Evolutionary conservation across 2,113 vertebrate species (phyloP), one percentile per base, ranked within the genome.

Genomic region (Penelope pileata): DNA sequence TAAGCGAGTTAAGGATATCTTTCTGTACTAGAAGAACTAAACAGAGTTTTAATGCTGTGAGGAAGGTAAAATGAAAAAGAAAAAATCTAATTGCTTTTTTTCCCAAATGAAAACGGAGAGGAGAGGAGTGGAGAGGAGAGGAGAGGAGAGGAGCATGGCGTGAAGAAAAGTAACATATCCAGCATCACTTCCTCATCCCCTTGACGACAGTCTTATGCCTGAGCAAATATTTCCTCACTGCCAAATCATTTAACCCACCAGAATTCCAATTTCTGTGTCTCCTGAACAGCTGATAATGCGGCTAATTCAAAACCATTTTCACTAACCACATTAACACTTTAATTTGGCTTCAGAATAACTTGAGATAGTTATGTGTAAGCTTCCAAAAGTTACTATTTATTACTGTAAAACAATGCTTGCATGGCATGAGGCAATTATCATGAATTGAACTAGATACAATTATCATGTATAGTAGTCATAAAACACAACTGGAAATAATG

Each of bases 281-380:
- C 68, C 56, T 69, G 42, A 88, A 53, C 6, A 88, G 59, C 18
- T 74, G 81, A 83, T 70, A 48, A 60, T 26, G 12, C n/a, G n/a
- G 23, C 17, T 79, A 70, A 88, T 54, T 69, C 40, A 76, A 94
- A 91, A 70, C 43, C 1, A 45, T 83, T 95, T 94, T 70, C 76
- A 67, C 26, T 73, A 80, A 54, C 43, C 3, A 1, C 24, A 67
- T 21, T 27, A 90, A 45, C 60, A 54, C 29, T 92, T 74, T 32
- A 54, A 74, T 95, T 91, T 86, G 24, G 38, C n/a, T 86, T 78
- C 47, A 77, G 59, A 91, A 90, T 38, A 86, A 42, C 63, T 78
- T 60, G 50, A 91, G 54, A 74, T 24, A 63, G 45, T 21, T 69
- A 47, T 18, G 3, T 45, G 32, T 27, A 21, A 74, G 10, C 11